A percentile compares a stretch with the other conserved stretches of the same genome.
Conservation (phyloP, 2,113 vertebrate genomes). For the Odocoileus hemionus region DNA sequence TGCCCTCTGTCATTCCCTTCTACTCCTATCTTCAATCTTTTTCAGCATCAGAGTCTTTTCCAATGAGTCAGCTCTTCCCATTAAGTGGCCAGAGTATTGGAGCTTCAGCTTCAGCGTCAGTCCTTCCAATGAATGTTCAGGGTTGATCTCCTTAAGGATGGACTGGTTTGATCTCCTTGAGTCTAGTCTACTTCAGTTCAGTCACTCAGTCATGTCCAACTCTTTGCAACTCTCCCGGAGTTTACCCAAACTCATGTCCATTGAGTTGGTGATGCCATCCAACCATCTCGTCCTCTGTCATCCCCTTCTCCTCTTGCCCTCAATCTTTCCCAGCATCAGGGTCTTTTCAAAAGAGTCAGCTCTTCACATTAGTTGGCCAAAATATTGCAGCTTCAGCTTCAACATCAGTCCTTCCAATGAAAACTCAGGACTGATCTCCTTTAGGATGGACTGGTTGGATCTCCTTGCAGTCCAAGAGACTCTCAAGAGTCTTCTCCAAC, state of each 20-base stretch:
- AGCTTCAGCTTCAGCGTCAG: neutral
- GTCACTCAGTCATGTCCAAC: neutral
- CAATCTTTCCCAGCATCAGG: no score
- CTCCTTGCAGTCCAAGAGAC: neutral
- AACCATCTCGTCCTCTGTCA: no score
- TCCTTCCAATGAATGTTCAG: neutral
- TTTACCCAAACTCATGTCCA: neutral
- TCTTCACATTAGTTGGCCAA: no score
- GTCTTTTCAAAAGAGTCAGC: no score
- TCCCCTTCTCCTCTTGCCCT: no score
- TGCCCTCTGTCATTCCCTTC: neutral
- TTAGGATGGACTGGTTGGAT: neutral
- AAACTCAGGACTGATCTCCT: neutral
- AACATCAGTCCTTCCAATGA: no score
- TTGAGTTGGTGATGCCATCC: neutral
- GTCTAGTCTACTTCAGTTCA: neutral
- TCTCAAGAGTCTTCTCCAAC: neutral
- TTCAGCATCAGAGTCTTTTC: neutral
- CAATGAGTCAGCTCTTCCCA: neutral
- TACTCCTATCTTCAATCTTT: neutral
- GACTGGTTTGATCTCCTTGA: neutral
- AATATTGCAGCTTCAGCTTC: no score
- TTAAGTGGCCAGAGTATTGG: neutral
- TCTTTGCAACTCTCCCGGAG: rapidly evolving
- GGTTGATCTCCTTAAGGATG: neutral